These are phyloP conservation scores for Oscheius sp. DNA, from an alignment of 2,888 invertebrate species.

Conservation along the genomic window DNA sequence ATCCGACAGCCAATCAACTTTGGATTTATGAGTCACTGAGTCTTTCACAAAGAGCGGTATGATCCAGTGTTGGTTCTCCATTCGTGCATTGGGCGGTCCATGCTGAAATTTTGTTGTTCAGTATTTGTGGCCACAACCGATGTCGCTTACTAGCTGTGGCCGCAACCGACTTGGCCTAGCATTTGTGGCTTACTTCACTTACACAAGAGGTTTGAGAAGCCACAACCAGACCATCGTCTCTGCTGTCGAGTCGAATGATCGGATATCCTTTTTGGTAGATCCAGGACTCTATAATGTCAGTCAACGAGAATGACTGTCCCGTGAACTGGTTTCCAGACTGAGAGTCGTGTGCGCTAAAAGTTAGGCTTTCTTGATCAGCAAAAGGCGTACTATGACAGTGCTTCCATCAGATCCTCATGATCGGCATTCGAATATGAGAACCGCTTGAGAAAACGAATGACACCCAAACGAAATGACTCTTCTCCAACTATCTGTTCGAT, in stretches of 20 bases:
- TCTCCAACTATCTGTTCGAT: slow-evolving; percentile 57
- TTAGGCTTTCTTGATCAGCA: background rate
- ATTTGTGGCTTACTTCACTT: background rate
- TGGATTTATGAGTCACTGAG: slow-evolving; percentile 43
- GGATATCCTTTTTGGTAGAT: slow-evolving; percentile 61
- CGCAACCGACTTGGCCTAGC: background rate
- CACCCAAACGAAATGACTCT: slow-evolving; percentile 55
- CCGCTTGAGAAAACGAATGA: slow-evolving; percentile 50
- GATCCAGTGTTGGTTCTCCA: slow-evolving; percentile 48
- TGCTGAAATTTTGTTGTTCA: slow-evolving; percentile 4
- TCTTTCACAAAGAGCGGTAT: slow-evolving; percentile 61
- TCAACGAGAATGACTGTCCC: slow-evolving; percentile 54
- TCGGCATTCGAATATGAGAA: slow-evolving; percentile 62
- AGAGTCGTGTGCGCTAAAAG: slow-evolving; percentile 55
- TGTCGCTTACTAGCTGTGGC: too few species aligned
- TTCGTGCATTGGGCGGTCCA: background rate
- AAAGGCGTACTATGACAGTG: slow-evolving; percentile 53
- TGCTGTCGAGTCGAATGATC: slow-evolving; percentile 47
- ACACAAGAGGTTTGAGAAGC: slow-evolving; percentile 15
- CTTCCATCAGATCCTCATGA: slow-evolving; percentile 59
- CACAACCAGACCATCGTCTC: slow-evolving; percentile 15
- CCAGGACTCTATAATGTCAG: slow-evolving; percentile 63
- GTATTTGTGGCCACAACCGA: too few species aligned
- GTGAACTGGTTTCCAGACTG: slow-evolving; percentile 53
- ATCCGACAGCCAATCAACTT: slow-evolving; percentile 53